phyloP scores from a whole-genome alignment of 2,797 vertebrate species.

The Melanotaenia nigrans region DNA sequence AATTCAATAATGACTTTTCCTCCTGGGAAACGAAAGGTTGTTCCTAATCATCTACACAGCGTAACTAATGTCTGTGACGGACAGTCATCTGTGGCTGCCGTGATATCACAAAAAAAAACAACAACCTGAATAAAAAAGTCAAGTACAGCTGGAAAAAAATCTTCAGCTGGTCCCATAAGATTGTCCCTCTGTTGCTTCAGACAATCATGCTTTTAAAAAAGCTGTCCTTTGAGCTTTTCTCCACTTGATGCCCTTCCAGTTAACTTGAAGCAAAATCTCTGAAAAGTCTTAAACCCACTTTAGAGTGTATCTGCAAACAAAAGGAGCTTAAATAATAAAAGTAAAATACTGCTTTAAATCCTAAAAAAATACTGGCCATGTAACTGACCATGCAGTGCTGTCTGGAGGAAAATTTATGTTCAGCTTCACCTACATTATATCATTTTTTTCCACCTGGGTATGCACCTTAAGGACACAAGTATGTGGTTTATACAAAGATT shows the following conservation, averaged over 20 bases:
- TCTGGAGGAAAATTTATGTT: conserved; percentile 2
- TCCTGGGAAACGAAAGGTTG: conserved; percentile 41
- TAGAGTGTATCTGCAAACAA: conserved; percentile 35
- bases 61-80: conserved; percentile 14
- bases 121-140: conserved; percentile 25
- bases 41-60: conserved; percentile 23
- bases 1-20: conserved; percentile 41
- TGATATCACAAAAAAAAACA: conserved; percentile 13
- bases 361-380: conserved; percentile 43
- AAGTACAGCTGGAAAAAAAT: conserved; percentile 34
- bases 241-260: conserved; percentile 22
- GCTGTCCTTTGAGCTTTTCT: conserved; percentile 32
- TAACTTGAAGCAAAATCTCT: conserved; percentile 28
- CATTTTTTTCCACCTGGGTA: conserved; percentile 3
- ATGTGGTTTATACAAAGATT: conserved; percentile 26
- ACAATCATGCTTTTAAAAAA: conserved; percentile 17
- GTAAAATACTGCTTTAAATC: conserved; percentile 34
- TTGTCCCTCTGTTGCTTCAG: conserved; percentile 37
- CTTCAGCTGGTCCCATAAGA: conserved; percentile 65
- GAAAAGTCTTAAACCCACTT: conserved; percentile 47
- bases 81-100: conserved; percentile 27
- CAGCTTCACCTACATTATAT: conserved; percentile 24
- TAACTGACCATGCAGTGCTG: conserved; percentile 43
- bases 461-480: conserved; percentile 39
- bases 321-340: conserved; percentile 35